Conservation (phyloP, 2,888 invertebrate genomes). For the Athetis lepigone region DNA sequence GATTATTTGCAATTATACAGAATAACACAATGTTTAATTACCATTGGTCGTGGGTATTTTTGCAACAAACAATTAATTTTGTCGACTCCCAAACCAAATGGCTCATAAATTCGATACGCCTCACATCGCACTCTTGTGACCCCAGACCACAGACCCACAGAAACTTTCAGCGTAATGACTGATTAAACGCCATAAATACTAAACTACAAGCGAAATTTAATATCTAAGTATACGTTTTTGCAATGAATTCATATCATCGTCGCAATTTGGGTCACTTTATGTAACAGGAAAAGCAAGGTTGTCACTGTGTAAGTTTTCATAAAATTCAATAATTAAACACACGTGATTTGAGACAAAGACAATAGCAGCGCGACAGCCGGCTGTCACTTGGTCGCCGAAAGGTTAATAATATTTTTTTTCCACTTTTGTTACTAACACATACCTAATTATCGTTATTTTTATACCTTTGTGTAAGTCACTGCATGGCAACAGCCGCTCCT, state of each 20-base stretch:
- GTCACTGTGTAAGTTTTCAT: too few relatives aligned
- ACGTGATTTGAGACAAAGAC: too few relatives aligned
- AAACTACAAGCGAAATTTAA: conserved; percentile 63
- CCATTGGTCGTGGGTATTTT: too few relatives aligned
- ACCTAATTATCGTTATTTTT: too few relatives aligned
- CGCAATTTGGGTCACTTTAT: conserved; percentile 62
- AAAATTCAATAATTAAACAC: too few relatives aligned
- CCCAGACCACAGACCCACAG: not conserved
- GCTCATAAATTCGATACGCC: not conserved
- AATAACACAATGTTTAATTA: too few relatives aligned
- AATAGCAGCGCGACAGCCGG: too few relatives aligned
- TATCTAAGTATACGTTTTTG: conserved; percentile 67
- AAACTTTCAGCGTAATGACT: conserved; percentile 28
- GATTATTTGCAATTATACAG: too few relatives aligned
- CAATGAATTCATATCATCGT: conserved; percentile 42
- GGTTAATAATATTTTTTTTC: too few relatives aligned
- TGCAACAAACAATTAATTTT: not conserved
- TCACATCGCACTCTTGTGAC: not conserved
- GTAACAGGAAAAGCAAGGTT: conserved; percentile 12
- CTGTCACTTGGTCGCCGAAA: too few relatives aligned
- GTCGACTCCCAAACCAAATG: conserved; percentile 1
- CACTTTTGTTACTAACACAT: too few relatives aligned
- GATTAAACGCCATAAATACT: conserved; percentile 29
- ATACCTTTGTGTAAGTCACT: not conserved
- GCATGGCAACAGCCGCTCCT: too few relatives aligned